Evolutionary conservation across 1,140 invertebrate genomes (phyloP).

Genomic region (Drosophila orena): DNA sequence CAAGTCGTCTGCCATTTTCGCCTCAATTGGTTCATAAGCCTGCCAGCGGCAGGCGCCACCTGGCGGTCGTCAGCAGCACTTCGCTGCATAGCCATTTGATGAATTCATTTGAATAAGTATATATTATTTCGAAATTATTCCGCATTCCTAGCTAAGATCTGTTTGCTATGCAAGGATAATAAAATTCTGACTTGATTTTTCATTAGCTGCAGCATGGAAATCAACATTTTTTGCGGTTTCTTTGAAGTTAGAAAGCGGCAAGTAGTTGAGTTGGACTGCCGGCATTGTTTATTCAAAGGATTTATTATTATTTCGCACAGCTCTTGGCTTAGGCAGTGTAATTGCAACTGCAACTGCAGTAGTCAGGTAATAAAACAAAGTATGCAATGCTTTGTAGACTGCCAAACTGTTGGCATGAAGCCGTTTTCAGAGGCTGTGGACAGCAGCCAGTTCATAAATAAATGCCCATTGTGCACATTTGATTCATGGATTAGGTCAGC

Average conservation of each 20-base stretch:
- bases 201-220: no score
- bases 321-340: slow-evolving; percentile 27
- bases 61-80: slow-evolving; percentile 20
- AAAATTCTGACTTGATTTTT: no score
- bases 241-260: background rate
- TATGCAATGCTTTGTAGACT: slow-evolving; percentile 15
- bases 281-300: slow-evolving; percentile 48
- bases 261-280: slow-evolving; percentile 7
- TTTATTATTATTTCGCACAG: slow-evolving; percentile 68
- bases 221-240: background rate
- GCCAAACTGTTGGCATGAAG: slow-evolving; percentile 21
- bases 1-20: slow-evolving; percentile 37
- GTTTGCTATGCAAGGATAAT: no score
- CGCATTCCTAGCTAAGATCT: no score
- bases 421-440: slow-evolving; percentile 5
- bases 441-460: slow-evolving; percentile 38
- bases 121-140: no score
- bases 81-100: background rate
- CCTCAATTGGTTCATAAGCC: slow-evolving; percentile 58
- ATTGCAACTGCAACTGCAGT: slow-evolving; percentile 16
- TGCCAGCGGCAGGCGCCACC: slow-evolving; percentile 50
- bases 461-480: slow-evolving; percentile 49
- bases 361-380: slow-evolving; percentile 44
- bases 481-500: slow-evolving; percentile 31
- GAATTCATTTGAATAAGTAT: no score